These are phyloP conservation scores for Gymnocypris eckloni DNA, from an alignment of 2,797 vertebrate genomes.

Conservation along the genomic window DNA sequence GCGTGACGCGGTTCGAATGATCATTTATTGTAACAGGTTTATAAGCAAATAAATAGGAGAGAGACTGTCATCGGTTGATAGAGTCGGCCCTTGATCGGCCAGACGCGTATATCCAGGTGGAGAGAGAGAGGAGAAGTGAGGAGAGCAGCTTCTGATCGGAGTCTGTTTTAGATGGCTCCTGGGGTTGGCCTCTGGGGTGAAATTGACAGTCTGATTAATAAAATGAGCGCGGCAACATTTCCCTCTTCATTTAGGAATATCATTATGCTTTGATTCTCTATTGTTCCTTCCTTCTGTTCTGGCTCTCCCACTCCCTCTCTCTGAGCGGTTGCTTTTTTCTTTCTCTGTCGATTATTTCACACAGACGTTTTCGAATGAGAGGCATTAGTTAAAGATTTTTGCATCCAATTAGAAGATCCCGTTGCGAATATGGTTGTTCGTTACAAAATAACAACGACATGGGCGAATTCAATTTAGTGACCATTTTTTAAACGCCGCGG, in stretches of 20 bases:
- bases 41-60: constrained; percentile 99
- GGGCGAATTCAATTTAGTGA: not conserved
- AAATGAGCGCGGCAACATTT: constrained; percentile 98
- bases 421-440: not conserved
- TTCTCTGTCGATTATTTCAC: constrained; percentile 68
- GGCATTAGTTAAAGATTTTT: constrained; percentile 32
- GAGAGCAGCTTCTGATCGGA: constrained; percentile 89
- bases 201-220: constrained; percentile 99
- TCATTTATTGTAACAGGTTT: constrained; percentile 99
- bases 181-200: constrained; percentile 99
- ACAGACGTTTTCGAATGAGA: constrained; percentile 55
- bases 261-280: constrained; percentile 99
- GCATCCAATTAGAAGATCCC: constrained; percentile 18
- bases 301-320: constrained; percentile 54
- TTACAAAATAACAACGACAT: constrained; percentile 9
- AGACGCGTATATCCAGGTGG: constrained; percentile 99
- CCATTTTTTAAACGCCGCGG: not conserved
- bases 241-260: constrained; percentile 99
- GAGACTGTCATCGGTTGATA: constrained; percentile 98
- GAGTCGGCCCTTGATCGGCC: constrained; percentile 97
- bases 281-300: constrained; percentile 84
- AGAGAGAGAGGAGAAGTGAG: constrained; percentile 90
- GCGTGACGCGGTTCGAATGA: constrained; percentile 98
- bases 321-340: constrained; percentile 54
- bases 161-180: constrained; percentile 90